These are phyloP conservation scores for Philypnodon macrostomus DNA, from an alignment of 2,797 vertebrate species.

Conservation along the genomic window DNA sequence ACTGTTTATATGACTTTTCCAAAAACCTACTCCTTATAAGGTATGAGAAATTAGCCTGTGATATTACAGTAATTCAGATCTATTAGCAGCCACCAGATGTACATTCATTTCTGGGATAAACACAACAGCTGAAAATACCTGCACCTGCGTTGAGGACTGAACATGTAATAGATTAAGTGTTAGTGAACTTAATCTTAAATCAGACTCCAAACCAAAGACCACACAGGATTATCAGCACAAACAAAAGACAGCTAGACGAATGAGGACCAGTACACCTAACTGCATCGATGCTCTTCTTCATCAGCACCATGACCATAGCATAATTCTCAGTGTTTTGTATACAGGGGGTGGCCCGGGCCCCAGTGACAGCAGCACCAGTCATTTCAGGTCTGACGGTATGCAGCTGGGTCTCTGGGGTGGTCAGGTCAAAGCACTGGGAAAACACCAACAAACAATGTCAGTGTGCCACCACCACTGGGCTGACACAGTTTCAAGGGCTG, in stretches of 20 bases:
- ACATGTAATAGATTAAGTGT: not conserved
- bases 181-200: slow-evolving; percentile 17
- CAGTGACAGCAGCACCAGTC: slow-evolving; percentile 29
- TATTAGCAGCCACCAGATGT: slow-evolving; percentile 1
- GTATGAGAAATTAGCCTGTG: slow-evolving; percentile 19
- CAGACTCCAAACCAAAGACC: slow-evolving; percentile 40
- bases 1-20: slow-evolving; percentile 26
- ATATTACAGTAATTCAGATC: slow-evolving; percentile 17
- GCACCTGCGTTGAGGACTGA: slow-evolving; percentile 20
- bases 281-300: slow-evolving; percentile 34
- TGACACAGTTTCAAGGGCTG: slow-evolving; percentile 11
- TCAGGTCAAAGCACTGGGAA: slow-evolving; percentile 38
- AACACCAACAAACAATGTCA: slow-evolving; percentile 34
- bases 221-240: slow-evolving; percentile 49
- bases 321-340: slow-evolving; percentile 57
- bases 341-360: slow-evolving; percentile 24
- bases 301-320: slow-evolving; percentile 39
- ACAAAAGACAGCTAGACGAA: slow-evolving; percentile 37
- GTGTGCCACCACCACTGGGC: slow-evolving; percentile 19
- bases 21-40: slow-evolving; percentile 24
- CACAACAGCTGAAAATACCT: slow-evolving; percentile 11
- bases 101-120: slow-evolving; percentile 3
- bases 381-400: slow-evolving; percentile 53
- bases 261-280: slow-evolving; percentile 23
- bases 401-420: slow-evolving; percentile 61